phyloP scores from a whole-genome alignment of 2,113 vertebrate species.

The Camelus bactrianus region DNA sequence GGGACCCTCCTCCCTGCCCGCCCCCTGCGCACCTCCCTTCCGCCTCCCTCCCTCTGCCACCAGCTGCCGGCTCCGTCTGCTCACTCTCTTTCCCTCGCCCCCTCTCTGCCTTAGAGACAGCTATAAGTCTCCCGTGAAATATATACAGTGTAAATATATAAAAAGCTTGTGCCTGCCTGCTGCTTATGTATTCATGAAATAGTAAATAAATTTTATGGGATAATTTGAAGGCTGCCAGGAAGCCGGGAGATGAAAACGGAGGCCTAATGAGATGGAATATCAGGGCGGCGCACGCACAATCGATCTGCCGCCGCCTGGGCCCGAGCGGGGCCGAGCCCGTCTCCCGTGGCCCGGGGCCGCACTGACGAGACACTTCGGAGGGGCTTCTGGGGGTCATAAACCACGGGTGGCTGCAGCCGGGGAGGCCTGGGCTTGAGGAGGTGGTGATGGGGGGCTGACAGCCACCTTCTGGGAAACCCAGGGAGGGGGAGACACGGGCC shows the following conservation, averaged over 20 bases:
- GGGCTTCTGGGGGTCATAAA: conserved; percentile 56
- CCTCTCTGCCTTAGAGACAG: conserved; percentile 88
- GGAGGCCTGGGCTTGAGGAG: not conserved
- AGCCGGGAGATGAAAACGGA: conserved; percentile 90
- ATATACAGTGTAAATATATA: conserved; percentile 93
- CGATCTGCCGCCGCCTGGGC: conserved; percentile 85
- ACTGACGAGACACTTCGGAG: not conserved
- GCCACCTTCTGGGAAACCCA: not conserved
- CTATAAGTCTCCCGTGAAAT: conserved; percentile 92
- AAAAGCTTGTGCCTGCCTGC: conserved; percentile 91
- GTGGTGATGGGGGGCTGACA: not conserved
- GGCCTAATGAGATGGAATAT: conserved; percentile 89
- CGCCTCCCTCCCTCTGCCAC: conserved; percentile 52
- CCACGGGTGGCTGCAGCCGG: rapidly evolving
- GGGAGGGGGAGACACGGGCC: not conserved
- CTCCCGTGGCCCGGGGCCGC: conserved; percentile 8
- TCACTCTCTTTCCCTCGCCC: conserved; percentile 79
- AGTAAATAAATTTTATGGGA: conserved; percentile 94
- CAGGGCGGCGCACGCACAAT: conserved; percentile 86
- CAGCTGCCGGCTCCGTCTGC: conserved; percentile 82
- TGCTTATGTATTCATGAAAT: conserved; percentile 94
- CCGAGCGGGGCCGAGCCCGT: conserved; percentile 49
- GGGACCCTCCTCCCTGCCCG: not conserved
- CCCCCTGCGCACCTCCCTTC: not conserved
- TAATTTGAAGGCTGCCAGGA: conserved; percentile 93